Base-by-base conservation (phyloP, 2,113 vertebrate genomes). In the Mormyrus lacerda region DNA sequence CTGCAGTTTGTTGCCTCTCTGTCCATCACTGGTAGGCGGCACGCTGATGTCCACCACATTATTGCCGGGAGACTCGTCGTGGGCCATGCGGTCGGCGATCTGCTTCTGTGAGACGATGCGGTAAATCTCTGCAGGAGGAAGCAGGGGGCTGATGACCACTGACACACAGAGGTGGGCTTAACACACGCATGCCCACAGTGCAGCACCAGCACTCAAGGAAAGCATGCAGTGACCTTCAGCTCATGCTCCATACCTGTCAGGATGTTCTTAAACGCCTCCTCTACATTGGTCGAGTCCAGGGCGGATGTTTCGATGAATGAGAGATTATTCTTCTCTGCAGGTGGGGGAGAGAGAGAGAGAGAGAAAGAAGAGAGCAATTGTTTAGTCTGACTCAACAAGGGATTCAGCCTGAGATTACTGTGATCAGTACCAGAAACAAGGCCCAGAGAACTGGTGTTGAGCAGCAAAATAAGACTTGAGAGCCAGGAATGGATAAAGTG, bases 231-330 rank as follows among this genome's bases (percentile, higher is more conserved):
- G 27, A 1, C 31, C 58, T 85, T 21, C 39, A 45, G 79, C 4
- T 83, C 39, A 6, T 13, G 8, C 24, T 58, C 42, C 88, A 61
- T 95, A 99, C 98, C 98, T 97, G 98, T 98, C 44, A 99, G 97
- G 90, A 99, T 99, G 93, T 98, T 99, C 94, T 99, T 99, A 95
- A 99, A 99, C n/a, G 98, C 98, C 95, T 99, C 98, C 93, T 99
- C 98, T 89, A 99, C 98, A 61, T 99, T 99, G 95, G 98, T 99
- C 83, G 98, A 99, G 93, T 99, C 98, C 96, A 99, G 95, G 88
- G 98, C 98, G 21, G 98, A 99, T 0, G 98, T 99, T 95, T 99
- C 98, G 91, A 99, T 99, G 94, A 99, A 99, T 48, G 98, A 99
- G 91, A 99, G 94, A 92, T 97, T 98, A 95, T 99, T 99, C 93